Evolutionary conservation across 2,113 vertebrate species (phyloP), one percentile per base, ranked within the genome.

Genomic region (Labeo rohita): DNA sequence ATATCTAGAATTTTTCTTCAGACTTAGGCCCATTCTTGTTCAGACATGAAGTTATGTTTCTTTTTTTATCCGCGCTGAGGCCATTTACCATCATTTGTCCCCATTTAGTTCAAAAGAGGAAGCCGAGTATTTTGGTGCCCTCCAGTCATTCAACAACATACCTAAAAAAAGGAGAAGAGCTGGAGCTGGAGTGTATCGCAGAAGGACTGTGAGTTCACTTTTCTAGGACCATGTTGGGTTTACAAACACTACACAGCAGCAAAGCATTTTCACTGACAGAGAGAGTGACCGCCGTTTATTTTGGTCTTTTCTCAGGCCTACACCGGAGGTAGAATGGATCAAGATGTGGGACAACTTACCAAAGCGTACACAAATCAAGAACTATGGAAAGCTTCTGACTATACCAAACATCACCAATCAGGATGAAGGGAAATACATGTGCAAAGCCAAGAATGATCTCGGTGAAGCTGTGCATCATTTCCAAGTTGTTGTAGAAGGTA

Each of bases 121-220:
- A 90, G 68, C 97, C 98, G 63, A 94, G 88, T 85, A 90, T 99
- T 88, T 90, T 99, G 91, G 93, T 96, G 89, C 97, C 98, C 90
- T 94, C 96, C 91, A 96, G 95, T 91, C 93, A 93, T 77, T 94
- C 96, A 0, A 85, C 93, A 13, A 92, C 95, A 80, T 93, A 92
- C 85, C 91, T 97, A 87, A 92, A 98, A 92, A 96, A 95, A 91
- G 97, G 96, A 88, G 92, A 94, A 1, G 91, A 93, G 13, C 94
- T 99, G 77, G 88, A 95, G 63, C 94, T 99, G 0, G 97, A 99
- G 89, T 99, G 98, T 43, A 96, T 99, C 85, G 96, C 98, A n/a
- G 95, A 96, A 90, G 98, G 98, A 92, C 93, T 97, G 98, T 99
- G 94, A 95, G 98, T 97, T 93, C n/a, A 1, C n/a, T 28, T 49